A percentile compares a stretch with the other conserved stretches of the same genome.
These are phyloP conservation scores for Heterocephalus glaber DNA, from an alignment of 2,113 vertebrate genomes.

Conservation along the genomic window DNA sequence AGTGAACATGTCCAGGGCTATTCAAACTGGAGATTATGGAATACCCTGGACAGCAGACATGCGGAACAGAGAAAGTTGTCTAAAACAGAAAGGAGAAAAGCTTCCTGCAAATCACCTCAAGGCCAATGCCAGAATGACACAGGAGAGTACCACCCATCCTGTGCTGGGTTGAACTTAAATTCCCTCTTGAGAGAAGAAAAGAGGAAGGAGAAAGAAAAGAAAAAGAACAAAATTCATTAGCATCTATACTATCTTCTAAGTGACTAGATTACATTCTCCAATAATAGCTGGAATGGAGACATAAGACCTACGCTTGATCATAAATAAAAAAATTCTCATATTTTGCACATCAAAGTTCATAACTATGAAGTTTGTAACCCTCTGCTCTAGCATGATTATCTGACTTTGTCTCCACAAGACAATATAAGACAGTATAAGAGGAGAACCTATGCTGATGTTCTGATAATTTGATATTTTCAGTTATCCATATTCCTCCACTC, in stretches of 20 bases:
- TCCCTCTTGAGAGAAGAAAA: background rate
- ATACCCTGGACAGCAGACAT: background rate
- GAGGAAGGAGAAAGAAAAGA: background rate
- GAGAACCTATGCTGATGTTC: background rate
- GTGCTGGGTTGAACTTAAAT: background rate
- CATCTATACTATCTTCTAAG: background rate
- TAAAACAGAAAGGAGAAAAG: background rate
- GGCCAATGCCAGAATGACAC: background rate
- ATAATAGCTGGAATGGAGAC: background rate
- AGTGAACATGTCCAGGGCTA: background rate
- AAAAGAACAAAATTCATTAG: background rate
- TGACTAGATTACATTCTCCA: background rate
- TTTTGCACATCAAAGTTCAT: background rate
- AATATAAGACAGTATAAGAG: background rate
- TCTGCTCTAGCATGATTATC: background rate
- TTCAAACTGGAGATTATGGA: background rate
- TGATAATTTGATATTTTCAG: background rate
- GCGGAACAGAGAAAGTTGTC: background rate
- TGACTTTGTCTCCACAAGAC: constrained; percentile 23
- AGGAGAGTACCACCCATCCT: background rate
- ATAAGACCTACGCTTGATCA: background rate
- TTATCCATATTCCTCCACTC: background rate
- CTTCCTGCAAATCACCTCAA: background rate
- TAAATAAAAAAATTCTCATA: background rate
- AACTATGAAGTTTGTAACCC: background rate